Conservation (phyloP, 2,113 vertebrate genomes). For the Trichomycterus rosablanca region DNA sequence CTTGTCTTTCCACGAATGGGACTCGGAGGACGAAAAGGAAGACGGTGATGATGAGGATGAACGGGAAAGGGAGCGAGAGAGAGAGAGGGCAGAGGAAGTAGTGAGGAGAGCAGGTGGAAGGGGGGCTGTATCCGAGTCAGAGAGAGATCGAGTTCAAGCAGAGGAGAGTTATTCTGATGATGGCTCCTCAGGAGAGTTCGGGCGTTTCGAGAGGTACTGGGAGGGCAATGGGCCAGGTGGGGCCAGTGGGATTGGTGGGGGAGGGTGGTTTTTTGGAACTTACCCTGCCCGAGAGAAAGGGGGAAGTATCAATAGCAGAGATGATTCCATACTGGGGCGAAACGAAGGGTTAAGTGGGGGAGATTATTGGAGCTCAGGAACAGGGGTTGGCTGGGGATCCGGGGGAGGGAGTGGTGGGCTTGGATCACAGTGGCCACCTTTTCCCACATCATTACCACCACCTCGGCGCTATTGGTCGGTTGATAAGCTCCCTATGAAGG, state of each 20-base stretch:
- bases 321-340: slow-evolving; percentile 67
- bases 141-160: slow-evolving; percentile 61
- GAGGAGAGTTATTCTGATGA: slow-evolving; percentile 74
- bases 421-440: slow-evolving; percentile 67
- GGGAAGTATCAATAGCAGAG: slow-evolving; percentile 71
- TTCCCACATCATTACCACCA: slow-evolving; percentile 70
- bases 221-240: slow-evolving; percentile 68
- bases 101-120: slow-evolving; percentile 55
- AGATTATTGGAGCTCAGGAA: slow-evolving; percentile 68
- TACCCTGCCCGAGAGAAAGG: slow-evolving; percentile 81
- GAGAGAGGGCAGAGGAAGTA: slow-evolving; percentile 53
- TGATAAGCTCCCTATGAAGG: slow-evolving; percentile 83
- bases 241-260: slow-evolving; percentile 65
- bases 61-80: slow-evolving; percentile 42
- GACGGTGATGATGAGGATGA: slow-evolving; percentile 54
- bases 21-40: slow-evolving; percentile 64
- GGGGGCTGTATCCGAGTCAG: slow-evolving; percentile 69
- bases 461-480: slow-evolving; percentile 86
- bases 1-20: slow-evolving; percentile 72
- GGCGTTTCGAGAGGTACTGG: slow-evolving; percentile 80
- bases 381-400: slow-evolving; percentile 68
- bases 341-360: slow-evolving; percentile 66
- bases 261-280: slow-evolving; percentile 81
- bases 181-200: slow-evolving; percentile 71
- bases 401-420: slow-evolving; percentile 69